Conservation (phyloP, 2,888 invertebrate genomes). For the Caenorhabditis sp. region DNA sequence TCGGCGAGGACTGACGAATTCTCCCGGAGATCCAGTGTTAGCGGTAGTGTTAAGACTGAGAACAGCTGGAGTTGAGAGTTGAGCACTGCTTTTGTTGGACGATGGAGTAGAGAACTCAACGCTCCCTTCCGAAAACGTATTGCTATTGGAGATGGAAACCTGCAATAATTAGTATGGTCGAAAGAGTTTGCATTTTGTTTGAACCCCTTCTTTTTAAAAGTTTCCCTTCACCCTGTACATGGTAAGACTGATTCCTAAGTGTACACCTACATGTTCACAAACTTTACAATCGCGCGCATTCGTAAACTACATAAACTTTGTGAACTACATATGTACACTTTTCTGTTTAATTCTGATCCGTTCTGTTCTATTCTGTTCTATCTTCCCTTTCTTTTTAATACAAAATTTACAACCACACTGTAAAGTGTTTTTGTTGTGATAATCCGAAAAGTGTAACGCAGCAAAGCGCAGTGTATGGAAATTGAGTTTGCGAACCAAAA, state of each 20-base stretch:
- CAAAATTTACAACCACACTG: background rate
- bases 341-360: background rate
- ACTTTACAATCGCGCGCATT: constrained; percentile 2
- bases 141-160: constrained; percentile 55
- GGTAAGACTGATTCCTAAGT: too few species aligned
- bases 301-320: constrained; percentile 8
- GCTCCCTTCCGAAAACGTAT: constrained; percentile 34
- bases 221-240: too few species aligned
- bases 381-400: too few species aligned
- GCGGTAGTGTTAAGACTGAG: constrained; percentile 41
- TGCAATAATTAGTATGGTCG: constrained; percentile 14
- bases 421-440: constrained; percentile 1
- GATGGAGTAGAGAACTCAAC: constrained; percentile 44
- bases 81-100: constrained; percentile 33
- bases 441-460: constrained; percentile 4
- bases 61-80: constrained; percentile 26
- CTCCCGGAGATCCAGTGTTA: constrained; percentile 23
- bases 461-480: background rate
- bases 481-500: background rate
- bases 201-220: too few species aligned
- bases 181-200: background rate
- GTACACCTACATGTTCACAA: background rate
- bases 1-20: constrained; percentile 66
- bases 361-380: too few species aligned
- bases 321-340: constrained; percentile 1